Evolutionary conservation across 1,140 invertebrate species (phyloP).

Genomic region (Lasaia peninsularis): DNA sequence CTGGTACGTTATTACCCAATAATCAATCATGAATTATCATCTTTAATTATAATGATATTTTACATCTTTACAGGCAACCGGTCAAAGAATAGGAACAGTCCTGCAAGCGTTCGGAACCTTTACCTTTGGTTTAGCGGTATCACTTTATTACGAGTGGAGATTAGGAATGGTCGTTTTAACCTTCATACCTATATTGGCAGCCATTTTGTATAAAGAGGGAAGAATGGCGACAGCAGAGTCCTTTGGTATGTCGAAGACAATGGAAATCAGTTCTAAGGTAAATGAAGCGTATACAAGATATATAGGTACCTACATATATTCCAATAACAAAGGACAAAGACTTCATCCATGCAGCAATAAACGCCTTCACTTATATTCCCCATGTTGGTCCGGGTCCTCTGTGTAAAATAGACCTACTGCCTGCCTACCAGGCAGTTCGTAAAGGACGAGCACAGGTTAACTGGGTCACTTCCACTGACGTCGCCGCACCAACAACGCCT

Average conservation of each 20-base stretch:
- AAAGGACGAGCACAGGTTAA: too few relatives aligned
- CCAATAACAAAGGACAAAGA: neutral
- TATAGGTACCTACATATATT: neutral
- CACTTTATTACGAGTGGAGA: conserved; percentile 85
- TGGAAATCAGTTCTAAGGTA: conserved; percentile 81
- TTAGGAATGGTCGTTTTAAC: conserved; percentile 83
- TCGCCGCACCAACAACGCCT: too few relatives aligned
- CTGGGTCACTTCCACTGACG: too few relatives aligned
- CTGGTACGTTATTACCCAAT: too few relatives aligned
- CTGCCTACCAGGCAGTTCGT: too few relatives aligned
- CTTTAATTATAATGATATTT: too few relatives aligned
- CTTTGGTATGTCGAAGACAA: conserved; percentile 78
- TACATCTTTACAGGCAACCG: conserved; percentile 80
- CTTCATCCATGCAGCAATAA: too few relatives aligned
- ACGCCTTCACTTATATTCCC: too few relatives aligned
- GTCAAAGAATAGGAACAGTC: conserved; percentile 83
- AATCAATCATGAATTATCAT: too few relatives aligned
- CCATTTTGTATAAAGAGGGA: conserved; percentile 81
- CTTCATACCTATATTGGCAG: conserved; percentile 83
- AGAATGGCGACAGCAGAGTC: conserved; percentile 79
- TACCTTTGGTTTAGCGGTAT: conserved; percentile 78
- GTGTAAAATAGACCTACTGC: too few relatives aligned
- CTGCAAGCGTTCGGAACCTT: conserved; percentile 84
- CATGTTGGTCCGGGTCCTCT: too few relatives aligned
- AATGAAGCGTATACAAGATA: too few relatives aligned